Conservation (phyloP, 2,797 vertebrate species). For the Cetoscarus ocellatus region DNA sequence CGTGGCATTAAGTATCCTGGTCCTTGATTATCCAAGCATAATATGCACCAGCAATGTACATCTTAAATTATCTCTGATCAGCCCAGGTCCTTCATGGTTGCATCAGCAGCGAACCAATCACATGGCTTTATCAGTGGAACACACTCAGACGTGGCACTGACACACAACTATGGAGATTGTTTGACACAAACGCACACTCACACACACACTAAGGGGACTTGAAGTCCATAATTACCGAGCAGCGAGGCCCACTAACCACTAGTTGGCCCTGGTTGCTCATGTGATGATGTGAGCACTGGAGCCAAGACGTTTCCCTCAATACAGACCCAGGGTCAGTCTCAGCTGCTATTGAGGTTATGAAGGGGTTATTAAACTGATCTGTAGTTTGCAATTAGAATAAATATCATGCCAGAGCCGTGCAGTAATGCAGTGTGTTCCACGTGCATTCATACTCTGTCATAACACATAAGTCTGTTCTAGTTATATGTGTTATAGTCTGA, state of each 20-base stretch:
- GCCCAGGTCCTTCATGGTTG: background rate
- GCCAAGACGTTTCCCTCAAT: constrained; percentile 43
- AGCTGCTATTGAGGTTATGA: constrained; percentile 44
- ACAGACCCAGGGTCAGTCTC: constrained; percentile 51
- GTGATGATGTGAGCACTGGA: constrained; percentile 54
- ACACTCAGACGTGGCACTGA: constrained; percentile 53
- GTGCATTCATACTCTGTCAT: constrained; percentile 16
- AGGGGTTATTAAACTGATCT: constrained; percentile 51
- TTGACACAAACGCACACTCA: constrained; percentile 10
- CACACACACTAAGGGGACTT: constrained; percentile 32
- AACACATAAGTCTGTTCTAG: constrained; percentile 17
- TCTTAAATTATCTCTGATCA: constrained; percentile 11
- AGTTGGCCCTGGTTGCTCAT: constrained; percentile 52
- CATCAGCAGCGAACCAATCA: constrained; percentile 25
- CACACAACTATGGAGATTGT: background rate
- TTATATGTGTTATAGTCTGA: constrained; percentile 1
- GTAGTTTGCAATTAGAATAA: constrained; percentile 37
- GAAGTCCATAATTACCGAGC: constrained; percentile 74
- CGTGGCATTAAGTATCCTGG: background rate
- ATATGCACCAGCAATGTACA: constrained; percentile 1
- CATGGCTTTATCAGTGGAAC: constrained; percentile 14
- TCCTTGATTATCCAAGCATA: background rate
- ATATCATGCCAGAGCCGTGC: constrained; percentile 27
- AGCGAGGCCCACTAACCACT: constrained; percentile 65
- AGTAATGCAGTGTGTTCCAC: constrained; percentile 20